These are phyloP conservation scores for Melipona beecheii DNA, from an alignment of 2,888 invertebrate genomes.

Conservation along the genomic window DNA sequence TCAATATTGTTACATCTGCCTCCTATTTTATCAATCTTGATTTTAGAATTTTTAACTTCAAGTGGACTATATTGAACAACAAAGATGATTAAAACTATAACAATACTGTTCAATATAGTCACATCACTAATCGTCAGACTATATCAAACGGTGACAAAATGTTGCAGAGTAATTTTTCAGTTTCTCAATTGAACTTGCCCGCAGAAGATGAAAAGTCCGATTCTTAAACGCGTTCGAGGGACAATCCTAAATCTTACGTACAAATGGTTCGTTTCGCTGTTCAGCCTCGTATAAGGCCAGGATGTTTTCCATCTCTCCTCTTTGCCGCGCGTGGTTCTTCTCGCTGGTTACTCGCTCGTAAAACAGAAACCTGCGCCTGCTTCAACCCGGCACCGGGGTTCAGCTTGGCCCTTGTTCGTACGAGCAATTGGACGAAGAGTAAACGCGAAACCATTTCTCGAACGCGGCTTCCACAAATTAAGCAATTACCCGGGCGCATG, in stretches of 20 bases:
- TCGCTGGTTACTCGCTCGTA: constrained; percentile 76
- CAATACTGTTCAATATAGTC: too few species aligned
- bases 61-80: too few species aligned
- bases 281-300: constrained; percentile 11
- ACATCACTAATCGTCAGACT: too few species aligned
- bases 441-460: constrained; percentile 56
- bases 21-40: too few species aligned
- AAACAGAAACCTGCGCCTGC: constrained; percentile 74
- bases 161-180: too few species aligned
- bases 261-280: not conserved
- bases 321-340: constrained; percentile 28
- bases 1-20: too few species aligned
- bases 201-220: not conserved
- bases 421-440: constrained; percentile 33
- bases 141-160: too few species aligned
- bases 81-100: too few species aligned
- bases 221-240: too few species aligned
- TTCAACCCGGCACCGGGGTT: constrained; percentile 50
- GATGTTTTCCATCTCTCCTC: constrained; percentile 8
- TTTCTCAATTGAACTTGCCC: not conserved
- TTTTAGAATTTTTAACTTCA: too few species aligned
- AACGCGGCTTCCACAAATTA: constrained; percentile 81
- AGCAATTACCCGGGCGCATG: constrained; percentile 80
- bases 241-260: too few species aligned
- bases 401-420: constrained; percentile 20